Evolutionary conservation across 2,113 vertebrate species (phyloP).

Genomic region (Larimichthys crocea): DNA sequence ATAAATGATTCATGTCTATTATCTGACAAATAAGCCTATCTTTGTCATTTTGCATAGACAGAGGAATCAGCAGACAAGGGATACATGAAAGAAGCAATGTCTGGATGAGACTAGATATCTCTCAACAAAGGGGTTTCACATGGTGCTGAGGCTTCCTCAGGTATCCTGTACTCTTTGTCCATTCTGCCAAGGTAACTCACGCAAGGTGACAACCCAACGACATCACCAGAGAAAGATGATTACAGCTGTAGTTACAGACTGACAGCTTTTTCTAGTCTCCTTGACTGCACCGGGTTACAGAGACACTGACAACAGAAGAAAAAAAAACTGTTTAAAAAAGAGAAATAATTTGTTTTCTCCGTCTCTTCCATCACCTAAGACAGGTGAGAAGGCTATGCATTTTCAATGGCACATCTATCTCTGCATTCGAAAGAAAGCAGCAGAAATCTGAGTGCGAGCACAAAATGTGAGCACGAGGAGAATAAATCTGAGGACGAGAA

Average conservation of each 20-base stretch:
- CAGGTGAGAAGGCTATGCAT: slow-evolving; percentile 47
- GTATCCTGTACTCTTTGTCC: slow-evolving; percentile 57
- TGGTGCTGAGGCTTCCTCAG: slow-evolving; percentile 33
- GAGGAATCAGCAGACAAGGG: slow-evolving; percentile 27
- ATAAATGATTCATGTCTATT: slow-evolving; percentile 44
- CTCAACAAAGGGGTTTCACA: slow-evolving; percentile 49
- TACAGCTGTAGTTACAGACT: slow-evolving; percentile 51
- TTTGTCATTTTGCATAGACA: slow-evolving; percentile 41
- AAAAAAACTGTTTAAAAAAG: slow-evolving; percentile 8
- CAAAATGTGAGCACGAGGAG: too few species aligned
- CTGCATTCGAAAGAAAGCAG: slow-evolving; percentile 10
- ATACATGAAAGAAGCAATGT: slow-evolving; percentile 36
- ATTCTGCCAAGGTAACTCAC: slow-evolving; percentile 55
- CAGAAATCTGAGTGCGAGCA: too few species aligned
- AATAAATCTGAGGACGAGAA: too few species aligned
- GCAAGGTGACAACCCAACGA: slow-evolving; percentile 38
- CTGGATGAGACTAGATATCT: slow-evolving; percentile 29
- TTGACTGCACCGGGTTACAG: slow-evolving; percentile 47
- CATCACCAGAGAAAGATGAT: slow-evolving; percentile 51
- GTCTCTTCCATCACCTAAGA: slow-evolving; percentile 48
- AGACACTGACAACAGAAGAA: slow-evolving; percentile 12
- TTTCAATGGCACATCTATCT: slow-evolving; percentile 29
- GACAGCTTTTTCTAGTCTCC: slow-evolving; percentile 27
- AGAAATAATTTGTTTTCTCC: slow-evolving; percentile 55
- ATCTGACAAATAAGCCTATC: slow-evolving; percentile 37